Percentiles rank a stretch among this genome's conserved stretches.
phyloP scores from a whole-genome alignment of 1,140 invertebrate genomes.

The Drosophila sechellia region DNA sequence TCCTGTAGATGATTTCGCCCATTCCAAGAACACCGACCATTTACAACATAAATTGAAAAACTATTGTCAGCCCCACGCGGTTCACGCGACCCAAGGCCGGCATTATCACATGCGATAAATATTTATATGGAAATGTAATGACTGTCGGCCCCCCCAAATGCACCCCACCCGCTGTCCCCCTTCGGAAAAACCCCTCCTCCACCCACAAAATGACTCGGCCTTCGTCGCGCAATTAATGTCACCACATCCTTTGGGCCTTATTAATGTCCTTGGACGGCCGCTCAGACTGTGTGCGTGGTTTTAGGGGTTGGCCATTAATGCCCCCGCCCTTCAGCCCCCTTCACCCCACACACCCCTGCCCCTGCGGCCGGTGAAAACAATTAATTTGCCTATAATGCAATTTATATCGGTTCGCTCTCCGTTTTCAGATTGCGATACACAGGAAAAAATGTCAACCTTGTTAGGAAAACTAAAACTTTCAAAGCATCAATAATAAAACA shows the following conservation, averaged over 20 bases:
- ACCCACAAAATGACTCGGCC: slow-evolving; percentile 8
- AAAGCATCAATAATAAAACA: too few species aligned
- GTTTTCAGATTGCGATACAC: slow-evolving; percentile 27
- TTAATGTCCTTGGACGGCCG: slow-evolving; percentile 71
- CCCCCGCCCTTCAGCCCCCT: background rate
- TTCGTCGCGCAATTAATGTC: slow-evolving; percentile 77
- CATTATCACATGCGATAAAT: slow-evolving; percentile 81
- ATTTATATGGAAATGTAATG: slow-evolving; percentile 82
- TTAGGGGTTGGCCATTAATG: slow-evolving; percentile 66
- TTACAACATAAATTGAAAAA: slow-evolving; percentile 78
- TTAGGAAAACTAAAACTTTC: too few species aligned
- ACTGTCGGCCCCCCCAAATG: slow-evolving; percentile 15
- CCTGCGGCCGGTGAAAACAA: slow-evolving; percentile 72
- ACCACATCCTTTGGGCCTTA: slow-evolving; percentile 82
- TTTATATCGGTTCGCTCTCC: slow-evolving; percentile 73
- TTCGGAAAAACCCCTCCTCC: background rate
- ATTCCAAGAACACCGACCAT: slow-evolving; percentile 8
- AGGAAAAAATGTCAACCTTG: background rate
- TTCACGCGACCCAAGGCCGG: slow-evolving; percentile 14
- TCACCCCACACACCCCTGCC: background rate
- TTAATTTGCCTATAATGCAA: slow-evolving; percentile 81
- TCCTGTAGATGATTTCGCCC: slow-evolving; percentile 10
- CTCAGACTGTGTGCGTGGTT: slow-evolving; percentile 7
- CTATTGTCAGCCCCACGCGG: slow-evolving; percentile 53
- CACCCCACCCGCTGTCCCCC: background rate